phyloP scores from a whole-genome alignment of 2,888 invertebrate species.

The Chorisops tibialis region DNA sequence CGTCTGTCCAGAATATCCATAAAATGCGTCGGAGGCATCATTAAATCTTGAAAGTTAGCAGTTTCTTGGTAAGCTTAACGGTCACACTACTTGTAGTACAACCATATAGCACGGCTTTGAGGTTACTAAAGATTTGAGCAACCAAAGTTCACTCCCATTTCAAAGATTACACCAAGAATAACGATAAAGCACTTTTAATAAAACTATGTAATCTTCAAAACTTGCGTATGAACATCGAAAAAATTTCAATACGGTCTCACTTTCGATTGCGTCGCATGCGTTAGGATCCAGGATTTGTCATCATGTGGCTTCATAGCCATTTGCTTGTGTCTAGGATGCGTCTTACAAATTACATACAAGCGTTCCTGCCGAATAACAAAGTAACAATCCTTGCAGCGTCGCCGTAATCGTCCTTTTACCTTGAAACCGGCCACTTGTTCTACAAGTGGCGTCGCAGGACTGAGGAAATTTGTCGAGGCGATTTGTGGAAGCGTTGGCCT shows the following conservation, averaged over 20 bases:
- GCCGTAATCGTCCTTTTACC: slow-evolving; percentile 63
- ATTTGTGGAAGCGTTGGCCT: too few species aligned
- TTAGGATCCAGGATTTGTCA: slow-evolving; percentile 70
- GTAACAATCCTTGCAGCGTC: slow-evolving; percentile 78
- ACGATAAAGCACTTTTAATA: too few species aligned
- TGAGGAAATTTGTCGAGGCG: background rate
- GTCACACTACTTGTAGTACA: too few species aligned
- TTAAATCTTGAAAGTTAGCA: too few species aligned
- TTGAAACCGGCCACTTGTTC: slow-evolving; percentile 62
- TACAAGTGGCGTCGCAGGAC: background rate
- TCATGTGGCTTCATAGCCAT: slow-evolving; percentile 67
- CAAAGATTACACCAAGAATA: too few species aligned
- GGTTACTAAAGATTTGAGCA: too few species aligned
- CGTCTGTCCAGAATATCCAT: too few species aligned
- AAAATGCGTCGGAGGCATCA: too few species aligned
- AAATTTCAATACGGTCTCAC: slow-evolving; percentile 43
- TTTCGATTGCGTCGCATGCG: slow-evolving; percentile 67
- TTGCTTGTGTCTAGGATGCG: slow-evolving; percentile 78
- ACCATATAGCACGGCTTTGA: too few species aligned
- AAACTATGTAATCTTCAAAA: background rate
- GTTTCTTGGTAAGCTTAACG: too few species aligned
- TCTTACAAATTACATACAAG: slow-evolving; percentile 70
- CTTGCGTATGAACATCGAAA: background rate
- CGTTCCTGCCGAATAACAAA: slow-evolving; percentile 66
- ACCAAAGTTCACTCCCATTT: too few species aligned